Evolutionary conservation across 2,888 invertebrate genomes (phyloP).

Genomic region (Serripes groenlandicus): DNA sequence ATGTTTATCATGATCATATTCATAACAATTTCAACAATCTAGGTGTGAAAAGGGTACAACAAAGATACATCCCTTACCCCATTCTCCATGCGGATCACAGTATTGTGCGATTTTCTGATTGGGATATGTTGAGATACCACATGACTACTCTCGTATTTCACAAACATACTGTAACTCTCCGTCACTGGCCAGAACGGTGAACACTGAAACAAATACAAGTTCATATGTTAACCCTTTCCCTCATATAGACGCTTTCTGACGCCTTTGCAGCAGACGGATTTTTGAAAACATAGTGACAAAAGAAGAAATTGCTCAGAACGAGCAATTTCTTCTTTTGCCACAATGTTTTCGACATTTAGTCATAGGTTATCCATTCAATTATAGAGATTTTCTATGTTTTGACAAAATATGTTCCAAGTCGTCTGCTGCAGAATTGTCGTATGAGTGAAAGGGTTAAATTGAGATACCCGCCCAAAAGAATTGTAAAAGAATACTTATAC

Average conservation of each 20-base stretch:
- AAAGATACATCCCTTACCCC: conserved; percentile 88
- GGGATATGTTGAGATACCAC: conserved; percentile 92
- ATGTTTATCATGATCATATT: no score
- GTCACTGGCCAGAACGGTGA: conserved; percentile 94
- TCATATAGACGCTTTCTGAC: no score
- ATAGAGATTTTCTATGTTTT: no score
- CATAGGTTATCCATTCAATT: no score
- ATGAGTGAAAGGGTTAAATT: no score
- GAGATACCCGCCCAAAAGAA: no score
- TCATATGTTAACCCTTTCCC: not conserved
- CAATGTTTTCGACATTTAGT: not conserved
- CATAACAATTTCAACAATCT: no score
- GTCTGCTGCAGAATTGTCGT: no score
- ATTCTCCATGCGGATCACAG: conserved; percentile 93
- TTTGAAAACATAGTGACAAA: not conserved
- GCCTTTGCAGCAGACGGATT: no score
- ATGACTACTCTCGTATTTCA: conserved; percentile 92
- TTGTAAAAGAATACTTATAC: no score
- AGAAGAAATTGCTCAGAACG: not conserved
- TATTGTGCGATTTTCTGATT: conserved; percentile 90
- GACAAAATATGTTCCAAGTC: no score
- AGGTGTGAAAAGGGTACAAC: not conserved
- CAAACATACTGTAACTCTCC: conserved; percentile 92
- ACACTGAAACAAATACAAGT: conserved; percentile 81
- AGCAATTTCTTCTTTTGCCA: not conserved